Evolutionary conservation across 2,113 vertebrate species (phyloP), one percentile per base, ranked within the genome.

Genomic region (Neomonachus schauinslandi): DNA sequence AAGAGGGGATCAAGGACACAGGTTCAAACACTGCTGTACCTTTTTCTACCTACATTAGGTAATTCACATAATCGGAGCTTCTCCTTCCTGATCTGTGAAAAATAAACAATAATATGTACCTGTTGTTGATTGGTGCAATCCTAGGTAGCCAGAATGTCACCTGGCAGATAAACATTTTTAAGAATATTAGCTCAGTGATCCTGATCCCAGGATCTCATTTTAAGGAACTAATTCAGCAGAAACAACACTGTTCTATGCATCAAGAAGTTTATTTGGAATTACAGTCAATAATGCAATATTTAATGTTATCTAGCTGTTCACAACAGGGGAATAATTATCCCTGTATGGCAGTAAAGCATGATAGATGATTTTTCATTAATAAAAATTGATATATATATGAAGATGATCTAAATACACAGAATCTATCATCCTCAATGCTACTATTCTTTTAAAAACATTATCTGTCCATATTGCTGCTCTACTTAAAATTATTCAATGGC

Each of bases 41-140:
- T 59, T 61, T 63, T 26, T 28, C 87, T 53, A 26, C 46, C 49
- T 7, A 3, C 5, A 2, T 84, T 61, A 96, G 14, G 51, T 57
- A 49, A 77, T 57, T 83, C 61, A 74, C 26, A 6, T 83, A 18
- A 84, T 61, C 77, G 61, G 36, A 92, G 42, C 12, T 46, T 76
- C 21, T 61, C 76, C 82, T 95, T 94, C 57, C 87, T 83, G 22
- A 83, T 67, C 74, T 67, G 67, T 82, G n/a, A 88, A 91, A 93
- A 91, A 77, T 31, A 92, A 89, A 33, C n/a, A 67, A 63, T 33
- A 39, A 46, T 69, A 72, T 10, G 21, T 5, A 69, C 19, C 36
- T 51, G 4, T 33, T 46, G 19, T 81, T 93, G 36, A 63, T 16
- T 65, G 18, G 9, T 24, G n/a, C 24, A 96, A 6, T 46, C 36